Base-by-base conservation (phyloP, 2,888 invertebrate species). In the Corbicula japonica region DNA sequence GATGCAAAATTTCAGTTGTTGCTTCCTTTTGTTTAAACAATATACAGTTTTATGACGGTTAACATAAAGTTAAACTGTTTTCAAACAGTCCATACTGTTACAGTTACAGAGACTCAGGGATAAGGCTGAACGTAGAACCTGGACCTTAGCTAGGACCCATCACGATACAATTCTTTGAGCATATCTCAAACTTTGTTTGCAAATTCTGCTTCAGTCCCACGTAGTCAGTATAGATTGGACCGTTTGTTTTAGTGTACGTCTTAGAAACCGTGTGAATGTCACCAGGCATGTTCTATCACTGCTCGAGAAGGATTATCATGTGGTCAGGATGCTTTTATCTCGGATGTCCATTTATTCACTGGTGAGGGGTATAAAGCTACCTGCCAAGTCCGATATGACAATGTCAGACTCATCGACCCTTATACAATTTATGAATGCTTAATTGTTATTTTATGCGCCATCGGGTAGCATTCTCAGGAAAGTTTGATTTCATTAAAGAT, bases 351-450 rank as follows among this genome's bases (percentile, higher is more conserved):
- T n/a, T n/a, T n/a, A n/a, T n/a, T n/a, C n/a, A n/a, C n/a, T n/a
- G n/a, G n/a, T n/a, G n/a, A n/a, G n/a, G n/a, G n/a, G n/a, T n/a
- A n/a, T n/a, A n/a, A n/a, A n/a, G n/a, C 28, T 32, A 69, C 68
- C 73, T 63, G 65, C 65, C 65, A 63, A 23, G 56, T 65, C 58
- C 46, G 54, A 46, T 56, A 66, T 66, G 72, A 72, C 77, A 62
- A 56, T 66, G 77, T 72, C 81, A 77, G 72, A 58, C 35, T 12
- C 54, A 52, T 30, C 58, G 82, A 76, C 78, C 78, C 76, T 76
- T 73, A 58, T 73, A 76, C 76, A 78, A 76, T 82, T 82, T 82
- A 82, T 82, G 76, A 72, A 78, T 76, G 38, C 68, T 69, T 68
- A 50, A 76, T 65, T 63, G 76, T 46, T 71, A 63, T 62, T 82